Conservation (phyloP, 37 sponge, comb jelly and placozoan species). For the Cliona cf. orientalis region DNA sequence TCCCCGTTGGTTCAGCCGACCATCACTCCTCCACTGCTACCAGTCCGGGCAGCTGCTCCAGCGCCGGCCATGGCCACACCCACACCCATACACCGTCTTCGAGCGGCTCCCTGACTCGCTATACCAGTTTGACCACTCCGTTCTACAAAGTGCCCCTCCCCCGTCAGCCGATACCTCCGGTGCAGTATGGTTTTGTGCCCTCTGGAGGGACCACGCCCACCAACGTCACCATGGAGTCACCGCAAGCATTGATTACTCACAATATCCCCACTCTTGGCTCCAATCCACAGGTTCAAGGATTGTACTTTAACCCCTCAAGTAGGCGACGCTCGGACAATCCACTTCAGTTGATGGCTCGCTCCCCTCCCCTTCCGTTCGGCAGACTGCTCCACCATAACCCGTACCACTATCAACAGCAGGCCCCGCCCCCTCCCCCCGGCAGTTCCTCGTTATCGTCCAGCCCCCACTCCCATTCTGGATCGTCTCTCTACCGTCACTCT, state of each 20-base stretch:
- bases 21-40: conserved; percentile 4
- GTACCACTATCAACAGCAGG: no score
- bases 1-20: neutral
- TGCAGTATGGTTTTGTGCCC: neutral
- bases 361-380: conserved; percentile 3
- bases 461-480: neutral
- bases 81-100: conserved; percentile 39
- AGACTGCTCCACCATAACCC: conserved; percentile 2
- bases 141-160: conserved; percentile 47
- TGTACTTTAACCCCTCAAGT: no score
- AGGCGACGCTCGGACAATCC: no score
- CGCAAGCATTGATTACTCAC: neutral
- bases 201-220: neutral
- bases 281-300: no score
- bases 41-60: neutral
- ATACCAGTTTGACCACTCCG: conserved; percentile 42
- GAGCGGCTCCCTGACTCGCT: conserved; percentile 15
- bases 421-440: neutral
- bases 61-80: neutral
- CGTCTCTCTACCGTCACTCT: neutral
- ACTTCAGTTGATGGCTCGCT: neutral
- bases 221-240: neutral
- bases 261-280: neutral
- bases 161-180: neutral
- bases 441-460: neutral